Conservation (phyloP, 2,888 invertebrate genomes). For the Anodontia alba region DNA sequence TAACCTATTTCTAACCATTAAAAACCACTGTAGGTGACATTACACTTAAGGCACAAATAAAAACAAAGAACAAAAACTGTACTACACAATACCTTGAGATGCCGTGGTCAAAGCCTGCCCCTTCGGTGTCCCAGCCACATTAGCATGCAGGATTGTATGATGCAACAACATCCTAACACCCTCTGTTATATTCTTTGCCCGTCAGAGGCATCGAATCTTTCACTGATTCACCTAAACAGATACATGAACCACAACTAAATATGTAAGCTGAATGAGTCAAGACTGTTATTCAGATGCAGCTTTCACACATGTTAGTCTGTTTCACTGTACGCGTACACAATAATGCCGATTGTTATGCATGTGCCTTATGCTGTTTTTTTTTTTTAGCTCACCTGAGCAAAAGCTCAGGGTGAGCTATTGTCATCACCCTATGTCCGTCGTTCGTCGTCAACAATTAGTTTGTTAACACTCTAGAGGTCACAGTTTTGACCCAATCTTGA, state of each 20-base stretch:
- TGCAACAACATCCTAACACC: slow-evolving; percentile 11
- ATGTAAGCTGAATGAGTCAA: not conserved
- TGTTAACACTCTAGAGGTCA: no score
- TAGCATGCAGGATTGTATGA: slow-evolving; percentile 24
- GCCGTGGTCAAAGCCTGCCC: not conserved
- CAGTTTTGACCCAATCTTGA: no score
- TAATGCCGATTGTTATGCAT: not conserved
- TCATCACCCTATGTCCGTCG: no score
- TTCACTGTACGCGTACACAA: not conserved
- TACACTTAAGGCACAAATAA: not conserved
- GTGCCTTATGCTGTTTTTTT: not conserved
- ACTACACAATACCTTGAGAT: not conserved
- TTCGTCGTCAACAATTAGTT: no score
- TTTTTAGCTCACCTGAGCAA: no score
- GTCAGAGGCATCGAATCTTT: slow-evolving; percentile 13
- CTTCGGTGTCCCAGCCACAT: slow-evolving; percentile 23
- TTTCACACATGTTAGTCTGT: no score
- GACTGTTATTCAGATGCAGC: not conserved
- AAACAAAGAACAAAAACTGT: not conserved
- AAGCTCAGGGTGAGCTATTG: no score
- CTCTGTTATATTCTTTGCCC: slow-evolving; percentile 11
- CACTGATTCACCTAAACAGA: slow-evolving; percentile 8
- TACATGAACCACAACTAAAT: not conserved
- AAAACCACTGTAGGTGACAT: not conserved
- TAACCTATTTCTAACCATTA: not conserved